Evolutionary conservation across 2,113 vertebrate genomes (phyloP).

Genomic region (Andinoacara biseriatus): DNA sequence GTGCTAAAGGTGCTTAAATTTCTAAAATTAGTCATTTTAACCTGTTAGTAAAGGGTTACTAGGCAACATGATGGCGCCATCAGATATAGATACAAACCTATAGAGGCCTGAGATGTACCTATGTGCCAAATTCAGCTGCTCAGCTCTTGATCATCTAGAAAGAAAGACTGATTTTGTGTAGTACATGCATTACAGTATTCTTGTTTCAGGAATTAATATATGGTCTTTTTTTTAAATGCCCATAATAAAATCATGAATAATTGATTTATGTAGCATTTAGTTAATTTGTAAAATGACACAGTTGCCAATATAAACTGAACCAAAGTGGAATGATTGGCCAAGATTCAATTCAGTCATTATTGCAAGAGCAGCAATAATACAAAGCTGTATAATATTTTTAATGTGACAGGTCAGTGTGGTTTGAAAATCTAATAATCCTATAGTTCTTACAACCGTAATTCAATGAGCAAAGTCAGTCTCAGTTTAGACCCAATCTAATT

Average conservation of each 20-base stretch:
- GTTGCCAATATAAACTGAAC: background rate
- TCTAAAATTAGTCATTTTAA: background rate
- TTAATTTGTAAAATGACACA: background rate
- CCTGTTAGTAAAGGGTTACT: background rate
- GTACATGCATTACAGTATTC: background rate
- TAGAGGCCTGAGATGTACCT: background rate
- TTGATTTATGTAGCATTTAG: background rate
- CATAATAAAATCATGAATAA: background rate
- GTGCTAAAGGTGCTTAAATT: background rate
- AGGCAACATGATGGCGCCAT: background rate
- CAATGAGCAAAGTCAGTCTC: background rate
- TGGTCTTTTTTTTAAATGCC: background rate
- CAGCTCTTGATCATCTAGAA: background rate
- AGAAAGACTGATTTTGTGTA: background rate
- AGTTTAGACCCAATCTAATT: background rate
- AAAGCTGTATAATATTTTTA: background rate
- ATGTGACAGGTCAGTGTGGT: background rate
- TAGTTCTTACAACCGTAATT: background rate
- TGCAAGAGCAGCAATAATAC: background rate
- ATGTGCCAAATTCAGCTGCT: no score
- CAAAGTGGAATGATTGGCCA: conserved; percentile 4
- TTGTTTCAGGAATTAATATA: background rate
- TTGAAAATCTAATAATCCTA: background rate
- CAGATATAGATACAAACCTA: background rate
- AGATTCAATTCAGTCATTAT: background rate